Percentiles rank a stretch among this genome's conserved stretches.
Conservation (phyloP, 2,797 vertebrate species). For the Clarias laeviceps region DNA sequence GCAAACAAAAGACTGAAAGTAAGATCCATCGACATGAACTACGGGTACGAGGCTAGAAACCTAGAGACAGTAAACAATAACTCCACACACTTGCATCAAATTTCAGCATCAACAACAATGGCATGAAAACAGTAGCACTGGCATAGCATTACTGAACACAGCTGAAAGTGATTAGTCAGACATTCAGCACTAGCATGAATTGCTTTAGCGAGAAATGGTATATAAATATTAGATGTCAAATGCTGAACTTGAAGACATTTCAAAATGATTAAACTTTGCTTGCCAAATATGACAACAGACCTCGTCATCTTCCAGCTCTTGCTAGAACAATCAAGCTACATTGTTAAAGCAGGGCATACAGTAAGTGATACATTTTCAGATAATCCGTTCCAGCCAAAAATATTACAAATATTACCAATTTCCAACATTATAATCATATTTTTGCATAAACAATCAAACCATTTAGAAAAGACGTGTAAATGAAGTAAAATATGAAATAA, state of each 20-base stretch:
- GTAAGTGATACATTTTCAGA: background rate
- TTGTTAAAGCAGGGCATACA: background rate
- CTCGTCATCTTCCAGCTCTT: background rate
- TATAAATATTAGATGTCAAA: no score
- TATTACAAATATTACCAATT: no score
- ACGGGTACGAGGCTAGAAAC: background rate
- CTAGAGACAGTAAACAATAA: background rate
- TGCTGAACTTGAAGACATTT: no score
- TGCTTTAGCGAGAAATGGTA: no score
- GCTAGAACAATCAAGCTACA: background rate
- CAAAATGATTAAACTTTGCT: no score
- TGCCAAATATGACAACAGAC: no score
- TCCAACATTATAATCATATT: no score
- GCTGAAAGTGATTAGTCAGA: background rate
- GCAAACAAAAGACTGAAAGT: background rate
- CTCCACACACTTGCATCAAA: background rate
- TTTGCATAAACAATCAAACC: no score
- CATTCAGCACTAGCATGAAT: background rate
- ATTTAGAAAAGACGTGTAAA: no score
- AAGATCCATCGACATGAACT: background rate
- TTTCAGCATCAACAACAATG: no score
- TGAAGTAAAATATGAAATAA: no score
- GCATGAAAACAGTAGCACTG: background rate
- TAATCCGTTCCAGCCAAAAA: no score
- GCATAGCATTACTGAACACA: background rate